A percentile compares a stretch with the other conserved stretches of the same genome.
These are phyloP conservation scores for Macaria notata DNA, from an alignment of 2,888 invertebrate genomes.

Conservation along the genomic window DNA sequence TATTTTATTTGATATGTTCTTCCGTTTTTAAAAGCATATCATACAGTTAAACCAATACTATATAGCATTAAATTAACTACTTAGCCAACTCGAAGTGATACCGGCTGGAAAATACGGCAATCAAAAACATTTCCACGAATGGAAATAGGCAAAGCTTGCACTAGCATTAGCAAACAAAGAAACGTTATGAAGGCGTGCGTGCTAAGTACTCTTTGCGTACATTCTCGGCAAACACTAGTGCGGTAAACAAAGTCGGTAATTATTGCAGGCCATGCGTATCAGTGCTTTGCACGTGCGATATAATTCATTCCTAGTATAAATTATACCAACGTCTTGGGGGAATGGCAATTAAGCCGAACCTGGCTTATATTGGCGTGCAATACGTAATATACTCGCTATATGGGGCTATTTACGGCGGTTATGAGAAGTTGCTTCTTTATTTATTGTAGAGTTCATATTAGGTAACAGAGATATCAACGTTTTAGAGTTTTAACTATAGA, in stretches of 20 bases:
- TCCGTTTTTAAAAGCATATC: too few relatives aligned
- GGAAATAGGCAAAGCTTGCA: too few relatives aligned
- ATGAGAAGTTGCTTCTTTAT: constrained; percentile 14
- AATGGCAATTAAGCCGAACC: constrained; percentile 62
- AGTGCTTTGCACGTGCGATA: constrained; percentile 45
- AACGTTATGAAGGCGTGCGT: background rate
- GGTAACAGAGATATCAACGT: background rate
- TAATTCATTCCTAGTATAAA: constrained; percentile 63
- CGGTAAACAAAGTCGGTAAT: constrained; percentile 29
- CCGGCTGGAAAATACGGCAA: too few relatives aligned
- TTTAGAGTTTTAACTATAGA: background rate
- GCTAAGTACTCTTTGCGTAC: constrained; percentile 6
- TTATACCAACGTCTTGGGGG: constrained; percentile 61
- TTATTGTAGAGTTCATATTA: background rate
- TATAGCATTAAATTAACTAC: too few relatives aligned
- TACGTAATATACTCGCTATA: constrained; percentile 24
- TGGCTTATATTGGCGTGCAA: constrained; percentile 55
- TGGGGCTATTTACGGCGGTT: constrained; percentile 22
- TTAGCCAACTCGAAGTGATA: too few relatives aligned
- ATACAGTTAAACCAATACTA: too few relatives aligned
- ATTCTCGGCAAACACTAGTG: background rate
- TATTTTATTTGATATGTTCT: too few relatives aligned
- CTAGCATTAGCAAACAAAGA: background rate
- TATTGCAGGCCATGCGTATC: constrained; percentile 45
- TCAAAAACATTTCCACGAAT: too few relatives aligned